Percentiles rank a stretch among this genome's conserved stretches.
phyloP scores from a whole-genome alignment of 2,888 invertebrate genomes.

The Caenorhabditis afra region DNA sequence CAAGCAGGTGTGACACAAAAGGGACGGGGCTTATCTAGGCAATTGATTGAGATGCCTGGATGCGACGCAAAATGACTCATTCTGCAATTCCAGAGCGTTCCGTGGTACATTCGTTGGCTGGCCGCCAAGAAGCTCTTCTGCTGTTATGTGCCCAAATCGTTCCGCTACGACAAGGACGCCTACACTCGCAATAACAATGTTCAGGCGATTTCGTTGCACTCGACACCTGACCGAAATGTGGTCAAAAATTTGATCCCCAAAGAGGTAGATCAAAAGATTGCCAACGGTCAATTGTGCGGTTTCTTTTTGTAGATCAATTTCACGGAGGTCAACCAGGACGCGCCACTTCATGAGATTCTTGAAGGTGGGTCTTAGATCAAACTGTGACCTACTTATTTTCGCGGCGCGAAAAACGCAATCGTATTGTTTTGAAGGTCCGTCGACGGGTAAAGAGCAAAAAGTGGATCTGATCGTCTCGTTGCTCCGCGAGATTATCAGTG shows the following conservation, averaged over 20 bases:
- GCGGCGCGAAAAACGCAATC: no score
- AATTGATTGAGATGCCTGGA: no score
- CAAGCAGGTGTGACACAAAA: no score
- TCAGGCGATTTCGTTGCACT: conserved; percentile 70
- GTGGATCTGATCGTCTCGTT: conserved; percentile 61
- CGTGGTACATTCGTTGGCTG: conserved; percentile 75
- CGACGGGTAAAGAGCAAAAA: conserved; percentile 58
- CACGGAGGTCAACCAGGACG: conserved; percentile 75
- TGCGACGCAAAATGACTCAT: no score
- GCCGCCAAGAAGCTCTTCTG: conserved; percentile 78
- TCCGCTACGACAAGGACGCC: conserved; percentile 70
- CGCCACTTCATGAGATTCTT: conserved; percentile 67
- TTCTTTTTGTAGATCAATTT: conserved; percentile 73
- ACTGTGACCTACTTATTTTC: no score
- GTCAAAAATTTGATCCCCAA: conserved; percentile 76
- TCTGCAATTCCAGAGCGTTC: conserved; percentile 74
- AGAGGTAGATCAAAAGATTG: conserved; percentile 72
- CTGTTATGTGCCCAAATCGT: conserved; percentile 76
- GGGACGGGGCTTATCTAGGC: no score
- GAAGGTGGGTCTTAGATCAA: conserved; percentile 52
- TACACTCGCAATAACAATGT: conserved; percentile 72
- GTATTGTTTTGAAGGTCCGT: conserved; percentile 13
- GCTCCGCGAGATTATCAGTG: conserved; percentile 60
- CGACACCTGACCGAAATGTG: conserved; percentile 71
- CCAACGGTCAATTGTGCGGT: conserved; percentile 1